A percentile compares a stretch with the other conserved stretches of the same genome.
These are phyloP conservation scores for Dendrolimus pini DNA, from an alignment of 2,888 invertebrate genomes.

Conservation along the genomic window DNA sequence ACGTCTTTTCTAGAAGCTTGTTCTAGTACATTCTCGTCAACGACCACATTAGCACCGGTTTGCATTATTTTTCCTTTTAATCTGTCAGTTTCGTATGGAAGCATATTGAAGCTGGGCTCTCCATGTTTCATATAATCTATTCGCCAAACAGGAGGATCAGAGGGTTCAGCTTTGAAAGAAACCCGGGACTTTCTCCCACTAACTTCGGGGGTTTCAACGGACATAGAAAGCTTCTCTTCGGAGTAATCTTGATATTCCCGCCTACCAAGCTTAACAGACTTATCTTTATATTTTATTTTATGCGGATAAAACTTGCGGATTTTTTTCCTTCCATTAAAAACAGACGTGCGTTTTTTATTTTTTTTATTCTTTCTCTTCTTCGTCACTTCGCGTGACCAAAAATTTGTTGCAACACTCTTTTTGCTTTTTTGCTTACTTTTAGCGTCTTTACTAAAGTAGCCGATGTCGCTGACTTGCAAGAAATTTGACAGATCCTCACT, in stretches of 20 bases:
- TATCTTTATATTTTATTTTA: slow-evolving; percentile 60
- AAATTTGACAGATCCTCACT: slow-evolving; percentile 53
- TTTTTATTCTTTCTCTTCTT: slow-evolving; percentile 20
- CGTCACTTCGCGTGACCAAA: slow-evolving; percentile 23
- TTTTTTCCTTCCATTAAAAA: slow-evolving; percentile 44
- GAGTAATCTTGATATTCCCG: slow-evolving; percentile 38
- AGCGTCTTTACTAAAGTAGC: slow-evolving; percentile 18
- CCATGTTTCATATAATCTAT: slow-evolving; percentile 65
- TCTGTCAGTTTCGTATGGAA: slow-evolving; percentile 29
- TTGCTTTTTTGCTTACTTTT: slow-evolving; percentile 11
- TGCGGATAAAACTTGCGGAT: slow-evolving; percentile 61
- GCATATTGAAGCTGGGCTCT: slow-evolving; percentile 42
- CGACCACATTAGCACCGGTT: slow-evolving; percentile 32
- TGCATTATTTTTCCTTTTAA: slow-evolving; percentile 45
- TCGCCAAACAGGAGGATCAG: slow-evolving; percentile 49
- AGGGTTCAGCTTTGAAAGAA: slow-evolving; percentile 32
- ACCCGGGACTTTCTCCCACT: slow-evolving; percentile 27
- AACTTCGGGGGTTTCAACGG: slow-evolving; percentile 43
- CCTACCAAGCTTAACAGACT: slow-evolving; percentile 18
- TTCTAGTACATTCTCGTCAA: slow-evolving; percentile 32
- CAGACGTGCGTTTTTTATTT: slow-evolving; percentile 22
- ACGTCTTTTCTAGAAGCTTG: slow-evolving; percentile 41
- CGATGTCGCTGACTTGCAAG: slow-evolving; percentile 32
- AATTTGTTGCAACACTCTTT: slow-evolving; percentile 8
- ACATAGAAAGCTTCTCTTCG: slow-evolving; percentile 51